Evolutionary conservation across 2,888 invertebrate species (phyloP), one percentile per base, ranked within the genome.

Genomic region (Flabesymbios commensalis): DNA sequence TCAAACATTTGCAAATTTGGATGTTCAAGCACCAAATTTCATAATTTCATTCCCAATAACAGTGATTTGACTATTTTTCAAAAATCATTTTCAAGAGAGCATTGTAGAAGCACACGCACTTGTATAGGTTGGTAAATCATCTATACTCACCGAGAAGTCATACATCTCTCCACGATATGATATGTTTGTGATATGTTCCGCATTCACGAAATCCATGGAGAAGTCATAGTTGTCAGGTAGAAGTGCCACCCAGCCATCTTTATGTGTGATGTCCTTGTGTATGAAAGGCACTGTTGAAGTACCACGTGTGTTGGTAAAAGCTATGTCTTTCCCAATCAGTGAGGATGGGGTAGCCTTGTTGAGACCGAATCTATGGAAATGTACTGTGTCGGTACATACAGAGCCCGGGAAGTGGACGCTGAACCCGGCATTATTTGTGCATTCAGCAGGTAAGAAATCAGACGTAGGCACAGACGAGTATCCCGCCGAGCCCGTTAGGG

Each of bases 341-440:
- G 75, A 71, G 1, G 36, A 28, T 1, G 79, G 79, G 2, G 47
- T 7, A 3, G 69, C 52, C 2, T 75, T 59, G 59, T 78, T 78
- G 63, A 76, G 78, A 3, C 77, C 64, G 60, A 75, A 76, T 61
- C 79, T 66, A 59, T 74, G 72, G 48, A 77, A 74, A 17, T 69
- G 67, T 3, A 75, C 69, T 19, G 64, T 57, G 26, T 68, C 59
- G 1, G 31, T 39, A 63, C 79, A 77, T 17, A 73, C 60, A 48
- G 72, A 71, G 1, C 67, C 68, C 5, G 61, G 55, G 17, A 66
- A 17, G 29, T 36, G 24, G 33, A 36, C n/a, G 39, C 39, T 36
- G 33, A 54, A 61, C 5, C n/a, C 51, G 2, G 32, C 51, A 10
- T 43, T n/a, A n/a, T n/a, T n/a, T n/a, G n/a, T n/a, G n/a, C n/a